Conservation (phyloP, 2,888 invertebrate species). For the Eilema depressum region DNA sequence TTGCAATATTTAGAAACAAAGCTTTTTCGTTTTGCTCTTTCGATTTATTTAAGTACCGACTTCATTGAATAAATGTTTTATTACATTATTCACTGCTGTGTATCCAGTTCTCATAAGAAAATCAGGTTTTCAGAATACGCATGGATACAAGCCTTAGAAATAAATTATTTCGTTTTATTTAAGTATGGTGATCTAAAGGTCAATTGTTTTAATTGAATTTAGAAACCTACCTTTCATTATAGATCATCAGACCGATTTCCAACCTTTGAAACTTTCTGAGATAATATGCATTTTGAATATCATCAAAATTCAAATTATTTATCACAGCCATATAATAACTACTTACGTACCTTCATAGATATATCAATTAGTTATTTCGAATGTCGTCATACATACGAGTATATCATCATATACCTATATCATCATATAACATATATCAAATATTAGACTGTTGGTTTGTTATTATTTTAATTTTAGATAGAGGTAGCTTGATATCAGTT, state of each 20-base stretch:
- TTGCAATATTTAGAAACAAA: constrained; percentile 61
- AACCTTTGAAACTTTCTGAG: not conserved
- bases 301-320: no score
- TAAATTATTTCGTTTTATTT: not conserved
- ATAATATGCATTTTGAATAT: not conserved
- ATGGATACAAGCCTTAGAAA: constrained; percentile 15
- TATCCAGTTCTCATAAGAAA: constrained; percentile 33
- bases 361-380: no score
- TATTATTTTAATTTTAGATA: no score
- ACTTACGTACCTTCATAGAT: no score
- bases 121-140: constrained; percentile 24
- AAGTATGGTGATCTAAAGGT: not conserved
- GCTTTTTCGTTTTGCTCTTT: constrained; percentile 52
- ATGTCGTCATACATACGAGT: no score
- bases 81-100: constrained; percentile 33
- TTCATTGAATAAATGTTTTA: constrained; percentile 39
- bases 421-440: no score
- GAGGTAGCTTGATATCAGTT: no score
- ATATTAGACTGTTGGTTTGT: no score
- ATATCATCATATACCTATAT: no score
- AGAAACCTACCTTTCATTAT: no score
- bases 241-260: not conserved
- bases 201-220: not conserved
- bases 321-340: no score
- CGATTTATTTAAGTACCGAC: constrained; percentile 37